Evolutionary conservation across 2,888 invertebrate species (phyloP).

Genomic region (Catocala fraxini): DNA sequence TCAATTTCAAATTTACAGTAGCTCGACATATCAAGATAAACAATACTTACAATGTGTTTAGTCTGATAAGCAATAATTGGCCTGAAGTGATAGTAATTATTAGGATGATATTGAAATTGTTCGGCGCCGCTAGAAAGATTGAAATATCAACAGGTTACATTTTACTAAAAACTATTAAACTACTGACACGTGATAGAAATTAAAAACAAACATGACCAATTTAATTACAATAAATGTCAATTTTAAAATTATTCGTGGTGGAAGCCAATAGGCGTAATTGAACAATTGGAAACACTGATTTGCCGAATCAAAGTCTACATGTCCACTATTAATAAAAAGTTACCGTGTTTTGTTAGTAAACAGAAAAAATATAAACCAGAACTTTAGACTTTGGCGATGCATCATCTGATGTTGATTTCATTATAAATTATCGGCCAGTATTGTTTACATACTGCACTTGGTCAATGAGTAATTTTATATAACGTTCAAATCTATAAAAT

Average conservation of each 20-base stretch:
- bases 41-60: conserved; percentile 17
- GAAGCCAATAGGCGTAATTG: conserved; percentile 1
- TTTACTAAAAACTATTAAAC: no score
- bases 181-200: neutral
- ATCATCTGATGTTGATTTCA: neutral
- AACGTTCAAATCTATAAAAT: conserved; percentile 6
- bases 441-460: conserved; percentile 18
- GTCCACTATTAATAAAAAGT: no score
- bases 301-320: neutral
- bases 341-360: neutral
- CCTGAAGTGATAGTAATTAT: conserved; percentile 20
- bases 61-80: conserved; percentile 41
- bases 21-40: conserved; percentile 24
- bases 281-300: neutral
- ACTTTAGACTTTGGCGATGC: neutral
- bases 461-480: conserved; percentile 10
- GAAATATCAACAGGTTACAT: neutral
- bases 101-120: conserved; percentile 20
- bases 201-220: neutral
- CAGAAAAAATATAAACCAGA: neutral
- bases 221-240: neutral
- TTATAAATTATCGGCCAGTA: conserved; percentile 11
- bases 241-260: neutral
- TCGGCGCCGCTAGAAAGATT: neutral
- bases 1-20: conserved; percentile 14